Conservation (phyloP, 64 coral and sea anemone species). For the Dendrophyllia cribrosa region DNA sequence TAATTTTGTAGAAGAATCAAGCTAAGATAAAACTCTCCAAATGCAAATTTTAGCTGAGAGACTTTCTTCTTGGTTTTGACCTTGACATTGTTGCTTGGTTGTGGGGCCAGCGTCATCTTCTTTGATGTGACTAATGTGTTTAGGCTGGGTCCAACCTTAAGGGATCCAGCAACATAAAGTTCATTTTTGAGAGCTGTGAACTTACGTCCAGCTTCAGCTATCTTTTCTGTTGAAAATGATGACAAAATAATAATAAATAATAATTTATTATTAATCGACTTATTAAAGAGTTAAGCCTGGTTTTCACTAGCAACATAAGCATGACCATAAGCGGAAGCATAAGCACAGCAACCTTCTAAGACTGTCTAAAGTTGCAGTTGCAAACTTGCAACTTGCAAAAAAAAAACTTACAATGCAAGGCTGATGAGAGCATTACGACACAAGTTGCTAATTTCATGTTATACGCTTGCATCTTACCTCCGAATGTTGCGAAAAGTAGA, state of each 20-base stretch:
- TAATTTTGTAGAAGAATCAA: conserved; percentile 94
- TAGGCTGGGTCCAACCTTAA: conserved; percentile 82
- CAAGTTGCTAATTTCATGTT: no score
- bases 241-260: no score
- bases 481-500: no score
- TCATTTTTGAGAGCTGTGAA: conserved; percentile 96
- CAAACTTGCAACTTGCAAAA: no score
- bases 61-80: conserved; percentile 76
- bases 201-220: conserved; percentile 94
- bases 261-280: background rate
- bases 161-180: conserved; percentile 79
- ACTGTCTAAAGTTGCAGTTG: no score
- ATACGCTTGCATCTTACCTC: no score
- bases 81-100: conserved; percentile 63
- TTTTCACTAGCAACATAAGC: no score
- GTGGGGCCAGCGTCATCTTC: conserved; percentile 61
- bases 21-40: conserved; percentile 99
- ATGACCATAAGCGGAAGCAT: no score
- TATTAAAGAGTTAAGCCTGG: background rate
- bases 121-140: conserved; percentile 54
- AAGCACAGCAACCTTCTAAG: no score
- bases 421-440: no score
- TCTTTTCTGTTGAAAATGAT: conserved; percentile 75
- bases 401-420: no score
- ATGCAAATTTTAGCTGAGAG: conserved; percentile 92